Percentiles rank a stretch among this genome's conserved stretches.
These are phyloP conservation scores for Harpagoxenus sublaevis DNA, from an alignment of 2,888 invertebrate genomes.

Conservation along the genomic window DNA sequence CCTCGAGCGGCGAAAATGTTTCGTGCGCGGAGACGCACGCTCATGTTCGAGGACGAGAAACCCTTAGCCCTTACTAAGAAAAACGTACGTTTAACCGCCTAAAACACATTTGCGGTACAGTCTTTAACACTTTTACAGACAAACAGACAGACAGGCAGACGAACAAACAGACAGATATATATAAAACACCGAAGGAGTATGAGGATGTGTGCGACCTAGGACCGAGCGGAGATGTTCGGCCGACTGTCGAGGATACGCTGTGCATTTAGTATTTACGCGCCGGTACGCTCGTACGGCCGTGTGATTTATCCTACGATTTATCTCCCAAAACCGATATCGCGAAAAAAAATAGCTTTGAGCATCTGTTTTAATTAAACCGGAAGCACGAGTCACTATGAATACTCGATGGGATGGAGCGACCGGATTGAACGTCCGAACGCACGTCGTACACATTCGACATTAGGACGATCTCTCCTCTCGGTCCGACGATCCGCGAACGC, in stretches of 20 bases:
- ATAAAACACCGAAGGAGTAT: conserved; percentile 50
- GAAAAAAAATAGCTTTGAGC: conserved; percentile 42
- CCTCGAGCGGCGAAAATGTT: conserved; percentile 48
- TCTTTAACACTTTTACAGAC: conserved; percentile 49
- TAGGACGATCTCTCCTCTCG: conserved; percentile 37
- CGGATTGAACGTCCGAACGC: conserved; percentile 11
- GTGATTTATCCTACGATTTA: conserved; percentile 19
- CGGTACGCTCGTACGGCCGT: background rate
- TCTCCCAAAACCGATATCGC: background rate
- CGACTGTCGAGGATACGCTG: background rate
- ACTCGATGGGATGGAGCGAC: background rate
- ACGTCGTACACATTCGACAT: conserved; percentile 7
- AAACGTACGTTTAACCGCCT: conserved; percentile 47
- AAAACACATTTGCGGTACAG: conserved; percentile 42
- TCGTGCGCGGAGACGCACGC: conserved; percentile 26
- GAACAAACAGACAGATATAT: conserved; percentile 46
- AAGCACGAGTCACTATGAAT: conserved; percentile 21
- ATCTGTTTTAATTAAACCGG: conserved; percentile 23
- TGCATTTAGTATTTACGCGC: no score
- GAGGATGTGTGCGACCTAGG: conserved; percentile 28
- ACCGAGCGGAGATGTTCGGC: conserved; percentile 38
- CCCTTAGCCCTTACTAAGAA: conserved; percentile 39
- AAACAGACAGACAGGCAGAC: conserved; percentile 48
- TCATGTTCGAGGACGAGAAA: conserved; percentile 44
- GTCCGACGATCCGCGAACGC: conserved; percentile 40